Conservation (phyloP, 2,113 vertebrate species). For the Amphiprion ocellaris region DNA sequence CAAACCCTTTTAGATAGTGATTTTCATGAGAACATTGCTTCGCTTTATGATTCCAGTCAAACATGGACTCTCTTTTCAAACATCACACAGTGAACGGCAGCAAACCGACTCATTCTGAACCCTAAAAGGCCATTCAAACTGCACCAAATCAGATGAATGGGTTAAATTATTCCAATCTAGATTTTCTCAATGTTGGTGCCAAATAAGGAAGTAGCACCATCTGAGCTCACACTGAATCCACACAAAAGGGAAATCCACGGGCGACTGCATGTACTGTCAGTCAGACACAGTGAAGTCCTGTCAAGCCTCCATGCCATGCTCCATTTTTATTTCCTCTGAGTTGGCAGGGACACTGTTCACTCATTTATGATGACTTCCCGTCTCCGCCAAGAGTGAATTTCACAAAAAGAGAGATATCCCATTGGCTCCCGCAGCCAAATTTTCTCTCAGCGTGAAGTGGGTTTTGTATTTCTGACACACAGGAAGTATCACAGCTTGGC, state of each 20-base stretch:
- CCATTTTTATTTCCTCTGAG: constrained; percentile 25
- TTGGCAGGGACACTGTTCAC: constrained; percentile 33
- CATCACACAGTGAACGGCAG: background rate
- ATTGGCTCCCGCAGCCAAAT: constrained; percentile 60
- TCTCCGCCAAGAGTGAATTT: constrained; percentile 58
- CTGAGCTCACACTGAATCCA: constrained; percentile 53
- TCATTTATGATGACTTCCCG: constrained; percentile 67
- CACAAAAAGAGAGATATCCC: constrained; percentile 58
- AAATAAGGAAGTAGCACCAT: constrained; percentile 75
- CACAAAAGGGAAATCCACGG: constrained; percentile 66
- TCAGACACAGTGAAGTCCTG: constrained; percentile 47
- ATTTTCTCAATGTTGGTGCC: constrained; percentile 55
- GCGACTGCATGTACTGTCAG: constrained; percentile 55
- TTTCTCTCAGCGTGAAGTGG: constrained; percentile 52
- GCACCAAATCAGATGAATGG: constrained; percentile 38
- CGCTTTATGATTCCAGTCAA: constrained; percentile 19
- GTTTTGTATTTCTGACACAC: constrained; percentile 40
- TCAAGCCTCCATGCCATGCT: constrained; percentile 22
- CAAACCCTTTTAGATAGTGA: background rate
- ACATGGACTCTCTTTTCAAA: background rate
- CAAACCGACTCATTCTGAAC: constrained; percentile 31
- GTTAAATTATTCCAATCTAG: constrained; percentile 47
- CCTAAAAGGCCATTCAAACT: constrained; percentile 49
- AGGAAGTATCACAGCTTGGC: constrained; percentile 63
- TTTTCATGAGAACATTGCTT: background rate